phyloP scores from a whole-genome alignment of 2,113 vertebrate species.

The Tenrec ecaudatus region DNA sequence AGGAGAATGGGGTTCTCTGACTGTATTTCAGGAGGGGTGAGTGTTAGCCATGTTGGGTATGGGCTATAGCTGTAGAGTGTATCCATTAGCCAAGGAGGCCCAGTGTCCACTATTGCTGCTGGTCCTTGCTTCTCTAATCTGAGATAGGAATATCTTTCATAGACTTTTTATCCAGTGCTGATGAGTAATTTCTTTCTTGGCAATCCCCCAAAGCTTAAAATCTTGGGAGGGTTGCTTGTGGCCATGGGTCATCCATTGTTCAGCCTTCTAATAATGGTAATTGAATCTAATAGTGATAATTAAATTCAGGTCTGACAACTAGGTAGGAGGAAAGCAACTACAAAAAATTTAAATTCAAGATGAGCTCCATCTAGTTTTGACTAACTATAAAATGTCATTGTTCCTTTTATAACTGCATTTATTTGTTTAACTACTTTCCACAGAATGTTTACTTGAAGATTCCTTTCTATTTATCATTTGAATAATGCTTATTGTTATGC shows the following conservation, averaged over 20 bases:
- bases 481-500: slow-evolving; percentile 44
- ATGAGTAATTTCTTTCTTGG: neutral
- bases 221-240: neutral
- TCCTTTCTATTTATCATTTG: slow-evolving; percentile 37
- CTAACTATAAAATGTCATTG: neutral
- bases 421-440: slow-evolving; percentile 42
- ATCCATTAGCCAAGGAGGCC: neutral
- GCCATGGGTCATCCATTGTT: neutral
- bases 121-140: neutral
- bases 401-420: slow-evolving; percentile 18
- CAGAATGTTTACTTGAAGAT: slow-evolving; percentile 53
- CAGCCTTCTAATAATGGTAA: neutral
- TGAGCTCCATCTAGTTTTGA: slow-evolving; percentile 5
- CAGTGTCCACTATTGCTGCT: neutral
- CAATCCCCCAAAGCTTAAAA: neutral
- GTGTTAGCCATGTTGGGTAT: neutral
- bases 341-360: slow-evolving; percentile 40
- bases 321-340: neutral
- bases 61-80: neutral
- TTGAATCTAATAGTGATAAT: neutral
- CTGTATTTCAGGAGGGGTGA: neutral
- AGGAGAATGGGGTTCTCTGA: neutral
- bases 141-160: neutral
- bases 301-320: neutral
- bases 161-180: neutral